Conservation (phyloP, 2,113 vertebrate species). For the Corythornis vintsioides region DNA sequence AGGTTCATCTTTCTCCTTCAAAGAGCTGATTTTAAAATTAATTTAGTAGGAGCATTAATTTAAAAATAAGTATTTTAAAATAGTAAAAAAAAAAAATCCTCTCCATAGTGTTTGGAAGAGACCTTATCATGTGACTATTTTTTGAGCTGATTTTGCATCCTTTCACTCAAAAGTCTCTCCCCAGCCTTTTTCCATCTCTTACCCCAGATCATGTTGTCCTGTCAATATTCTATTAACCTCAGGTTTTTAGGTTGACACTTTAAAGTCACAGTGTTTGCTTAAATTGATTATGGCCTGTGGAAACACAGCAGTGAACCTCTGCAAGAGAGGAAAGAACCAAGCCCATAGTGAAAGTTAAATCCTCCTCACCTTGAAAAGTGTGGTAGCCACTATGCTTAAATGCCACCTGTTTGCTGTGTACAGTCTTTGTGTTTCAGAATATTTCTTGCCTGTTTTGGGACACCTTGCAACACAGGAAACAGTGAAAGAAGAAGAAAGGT, state of each 20-base stretch:
- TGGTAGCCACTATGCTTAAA: background rate
- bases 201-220: background rate
- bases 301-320: background rate
- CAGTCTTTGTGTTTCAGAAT: background rate
- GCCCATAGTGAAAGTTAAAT: background rate
- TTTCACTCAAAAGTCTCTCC: background rate
- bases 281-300: background rate
- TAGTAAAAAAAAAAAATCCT: background rate
- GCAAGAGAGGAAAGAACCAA: background rate
- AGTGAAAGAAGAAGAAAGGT: background rate
- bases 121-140: background rate
- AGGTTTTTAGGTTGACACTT: background rate
- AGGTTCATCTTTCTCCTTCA: background rate
- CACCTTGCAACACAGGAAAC: background rate
- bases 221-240: background rate
- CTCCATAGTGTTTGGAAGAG: background rate
- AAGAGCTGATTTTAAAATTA: background rate
- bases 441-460: background rate
- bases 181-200: background rate
- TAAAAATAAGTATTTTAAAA: background rate
- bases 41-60: background rate
- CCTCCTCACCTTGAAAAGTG: fast-evolving
- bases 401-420: background rate
- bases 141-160: background rate
- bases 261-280: background rate